Conservation (phyloP, 1,140 invertebrate genomes). For the Bemisia tabaci region DNA sequence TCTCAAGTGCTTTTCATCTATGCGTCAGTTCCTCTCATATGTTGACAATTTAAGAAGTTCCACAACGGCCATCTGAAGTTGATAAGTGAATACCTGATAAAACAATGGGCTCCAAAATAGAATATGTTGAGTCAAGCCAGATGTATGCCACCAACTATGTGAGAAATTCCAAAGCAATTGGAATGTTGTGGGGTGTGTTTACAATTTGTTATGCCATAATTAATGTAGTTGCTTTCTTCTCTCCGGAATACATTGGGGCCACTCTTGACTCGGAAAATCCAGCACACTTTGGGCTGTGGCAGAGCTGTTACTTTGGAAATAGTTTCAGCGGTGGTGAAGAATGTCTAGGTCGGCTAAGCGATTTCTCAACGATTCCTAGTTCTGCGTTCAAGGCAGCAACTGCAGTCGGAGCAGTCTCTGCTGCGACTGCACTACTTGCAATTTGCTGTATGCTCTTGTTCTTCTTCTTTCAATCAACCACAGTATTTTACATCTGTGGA, state of each 20-base stretch:
- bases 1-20: too few species aligned
- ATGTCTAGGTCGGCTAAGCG: constrained; percentile 69
- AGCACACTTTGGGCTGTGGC: constrained; percentile 86
- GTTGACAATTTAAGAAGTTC: too few species aligned
- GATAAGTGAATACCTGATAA: too few species aligned
- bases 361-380: constrained; percentile 66
- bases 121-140: constrained; percentile 77
- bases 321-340: constrained; percentile 38
- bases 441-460: constrained; percentile 83
- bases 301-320: constrained; percentile 48
- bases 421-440: constrained; percentile 67
- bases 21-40: too few species aligned
- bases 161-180: constrained; percentile 89
- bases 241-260: constrained; percentile 80
- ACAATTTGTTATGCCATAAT: constrained; percentile 94
- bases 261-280: constrained; percentile 64
- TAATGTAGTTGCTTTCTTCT: constrained; percentile 83
- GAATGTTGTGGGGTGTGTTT: constrained; percentile 92
- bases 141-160: constrained; percentile 86
- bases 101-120: constrained; percentile 74
- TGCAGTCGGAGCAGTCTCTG: constrained; percentile 73
- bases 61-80: too few species aligned
- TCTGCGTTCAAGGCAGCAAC: constrained; percentile 68
- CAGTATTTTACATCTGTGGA: constrained; percentile 82
- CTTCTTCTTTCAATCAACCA: constrained; percentile 86